These are phyloP conservation scores for Thymelicus acteon DNA, from an alignment of 2,888 invertebrate genomes.

Conservation along the genomic window DNA sequence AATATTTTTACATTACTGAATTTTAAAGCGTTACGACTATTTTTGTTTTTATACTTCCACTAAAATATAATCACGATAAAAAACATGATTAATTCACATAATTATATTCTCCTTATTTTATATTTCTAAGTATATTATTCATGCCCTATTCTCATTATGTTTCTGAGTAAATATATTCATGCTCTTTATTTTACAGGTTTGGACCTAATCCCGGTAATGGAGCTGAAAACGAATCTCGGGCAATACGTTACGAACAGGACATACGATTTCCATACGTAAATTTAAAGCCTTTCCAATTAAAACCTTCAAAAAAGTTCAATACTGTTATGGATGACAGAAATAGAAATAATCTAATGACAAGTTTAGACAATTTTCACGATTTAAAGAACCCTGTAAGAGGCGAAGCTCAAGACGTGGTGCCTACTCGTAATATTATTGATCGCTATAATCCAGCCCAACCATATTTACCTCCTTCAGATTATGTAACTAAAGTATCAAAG, in stretches of 20 bases:
- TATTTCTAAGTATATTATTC: no score
- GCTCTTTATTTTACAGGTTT: constrained; percentile 61
- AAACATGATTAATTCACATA: no score
- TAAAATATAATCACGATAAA: no score
- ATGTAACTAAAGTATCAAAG: constrained; percentile 63
- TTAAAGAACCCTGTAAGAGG: constrained; percentile 71
- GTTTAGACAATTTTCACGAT: constrained; percentile 68
- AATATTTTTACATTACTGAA: neutral
- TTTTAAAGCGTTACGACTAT: neutral
- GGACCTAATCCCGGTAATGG: constrained; percentile 68
- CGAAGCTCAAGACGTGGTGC: constrained; percentile 69
- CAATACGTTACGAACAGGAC: constrained; percentile 74
- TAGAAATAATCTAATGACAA: constrained; percentile 65
- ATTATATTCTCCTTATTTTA: no score
- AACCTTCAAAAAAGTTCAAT: constrained; percentile 54
- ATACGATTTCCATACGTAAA: constrained; percentile 75
- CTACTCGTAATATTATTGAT: constrained; percentile 63
- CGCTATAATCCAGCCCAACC: constrained; percentile 82
- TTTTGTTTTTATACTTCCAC: no score
- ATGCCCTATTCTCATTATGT: no score
- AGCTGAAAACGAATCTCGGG: constrained; percentile 78
- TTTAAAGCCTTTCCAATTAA: constrained; percentile 76
- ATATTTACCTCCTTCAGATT: constrained; percentile 68
- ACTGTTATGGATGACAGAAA: constrained; percentile 61
- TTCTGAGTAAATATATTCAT: no score